Percentiles rank a stretch among this genome's conserved stretches.
phyloP scores from a whole-genome alignment of 30 jellyfish, hydroid and myxozoan genomes.

The Nemopilema nomurai region DNA sequence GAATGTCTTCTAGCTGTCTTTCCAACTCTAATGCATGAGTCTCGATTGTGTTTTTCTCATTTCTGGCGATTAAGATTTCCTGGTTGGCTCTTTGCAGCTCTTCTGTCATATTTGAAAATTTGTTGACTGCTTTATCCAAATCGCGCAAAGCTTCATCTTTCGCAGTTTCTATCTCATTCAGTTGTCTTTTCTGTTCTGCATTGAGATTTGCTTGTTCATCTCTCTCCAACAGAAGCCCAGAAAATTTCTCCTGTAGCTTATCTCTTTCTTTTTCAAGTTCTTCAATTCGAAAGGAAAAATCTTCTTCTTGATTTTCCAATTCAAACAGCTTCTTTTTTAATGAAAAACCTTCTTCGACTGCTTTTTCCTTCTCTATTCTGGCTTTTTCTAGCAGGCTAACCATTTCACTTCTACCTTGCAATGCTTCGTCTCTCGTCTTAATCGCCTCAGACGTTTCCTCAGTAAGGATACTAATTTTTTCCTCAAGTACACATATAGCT shows the following conservation, averaged over 20 bases:
- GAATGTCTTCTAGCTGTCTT: neutral
- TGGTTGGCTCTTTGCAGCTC: neutral
- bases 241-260: neutral
- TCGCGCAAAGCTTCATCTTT: slow-evolving; percentile 17
- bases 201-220: neutral
- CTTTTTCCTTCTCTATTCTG: slow-evolving; percentile 3
- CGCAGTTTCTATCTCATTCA: neutral
- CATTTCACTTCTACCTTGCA: neutral
- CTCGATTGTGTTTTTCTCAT: slow-evolving; percentile 2
- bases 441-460: neutral
- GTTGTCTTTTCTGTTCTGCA: neutral
- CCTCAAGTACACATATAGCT: neutral
- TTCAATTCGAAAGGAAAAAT: neutral
- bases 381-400: neutral
- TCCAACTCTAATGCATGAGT: neutral
- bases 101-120: neutral
- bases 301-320: slow-evolving; percentile 33
- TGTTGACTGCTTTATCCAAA: neutral
- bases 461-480: neutral
- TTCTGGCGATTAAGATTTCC: neutral
- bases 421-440: neutral
- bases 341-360: neutral
- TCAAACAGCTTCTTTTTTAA: slow-evolving; percentile 17
- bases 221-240: neutral
- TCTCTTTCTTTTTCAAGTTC: neutral